Conservation (phyloP, 2,888 invertebrate species). For the Dilophus febrilis region DNA sequence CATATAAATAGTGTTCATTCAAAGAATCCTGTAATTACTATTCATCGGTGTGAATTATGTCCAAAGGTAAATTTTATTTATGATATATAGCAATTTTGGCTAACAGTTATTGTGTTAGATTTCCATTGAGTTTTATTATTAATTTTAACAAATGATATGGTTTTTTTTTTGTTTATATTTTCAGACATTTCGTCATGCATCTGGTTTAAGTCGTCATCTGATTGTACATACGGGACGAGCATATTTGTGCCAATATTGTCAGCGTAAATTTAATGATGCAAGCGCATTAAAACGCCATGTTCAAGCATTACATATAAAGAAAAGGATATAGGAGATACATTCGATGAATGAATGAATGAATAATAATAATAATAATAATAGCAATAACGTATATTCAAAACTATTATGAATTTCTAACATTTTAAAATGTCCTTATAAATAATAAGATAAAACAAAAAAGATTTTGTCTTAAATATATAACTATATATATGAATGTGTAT, state of each 20-base stretch:
- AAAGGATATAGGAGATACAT: no score
- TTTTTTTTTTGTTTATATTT: slow-evolving; percentile 5
- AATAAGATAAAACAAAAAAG: no score
- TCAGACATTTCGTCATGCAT: slow-evolving; percentile 31
- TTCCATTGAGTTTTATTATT: background rate
- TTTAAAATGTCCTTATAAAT: no score
- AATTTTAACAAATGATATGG: background rate
- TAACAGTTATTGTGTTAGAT: background rate
- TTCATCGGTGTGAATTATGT: slow-evolving; percentile 50
- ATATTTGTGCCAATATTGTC: slow-evolving; percentile 46
- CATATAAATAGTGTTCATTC: slow-evolving; percentile 42
- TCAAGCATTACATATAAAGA: slow-evolving; percentile 18
- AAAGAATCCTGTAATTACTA: slow-evolving; percentile 35
- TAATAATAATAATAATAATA: no score
- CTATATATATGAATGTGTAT: no score
- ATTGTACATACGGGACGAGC: slow-evolving; percentile 45
- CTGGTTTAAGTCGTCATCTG: slow-evolving; percentile 51
- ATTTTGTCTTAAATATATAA: no score
- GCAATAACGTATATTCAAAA: no score
- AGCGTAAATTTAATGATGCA: slow-evolving; percentile 50
- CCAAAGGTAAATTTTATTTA: slow-evolving; percentile 31
- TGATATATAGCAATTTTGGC: background rate
- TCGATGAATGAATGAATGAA: no score
- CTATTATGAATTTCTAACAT: no score
- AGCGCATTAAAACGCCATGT: slow-evolving; percentile 51